Evolutionary conservation across 2,888 invertebrate species (phyloP).

Genomic region (Xylota segnis): DNA sequence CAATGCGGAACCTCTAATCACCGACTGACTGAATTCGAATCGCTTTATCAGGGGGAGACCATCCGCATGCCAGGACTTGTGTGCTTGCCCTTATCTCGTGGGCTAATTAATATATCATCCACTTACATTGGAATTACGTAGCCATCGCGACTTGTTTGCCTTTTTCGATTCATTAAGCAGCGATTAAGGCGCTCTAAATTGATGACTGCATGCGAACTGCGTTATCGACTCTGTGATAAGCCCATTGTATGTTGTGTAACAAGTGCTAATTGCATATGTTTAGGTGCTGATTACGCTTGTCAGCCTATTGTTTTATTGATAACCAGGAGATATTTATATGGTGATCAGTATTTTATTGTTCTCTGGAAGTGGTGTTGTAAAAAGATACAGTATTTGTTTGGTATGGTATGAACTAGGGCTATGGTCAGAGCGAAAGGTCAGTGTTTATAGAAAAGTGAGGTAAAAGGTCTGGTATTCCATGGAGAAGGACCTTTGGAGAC

Average conservation of each 20-base stretch:
- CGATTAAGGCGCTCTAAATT: constrained; percentile 36
- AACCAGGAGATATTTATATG: background rate
- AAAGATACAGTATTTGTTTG: background rate
- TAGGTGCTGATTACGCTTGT: constrained; percentile 40
- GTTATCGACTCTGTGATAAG: constrained; percentile 44
- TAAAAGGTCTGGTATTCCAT: no score
- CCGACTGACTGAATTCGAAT: background rate
- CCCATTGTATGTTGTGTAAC: background rate
- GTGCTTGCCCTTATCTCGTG: constrained; percentile 34
- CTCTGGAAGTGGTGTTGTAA: background rate
- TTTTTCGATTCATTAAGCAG: constrained; percentile 68
- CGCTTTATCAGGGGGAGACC: background rate
- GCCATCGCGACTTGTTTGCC: constrained; percentile 6
- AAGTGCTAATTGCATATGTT: constrained; percentile 41
- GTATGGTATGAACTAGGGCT: background rate
- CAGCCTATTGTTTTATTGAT: background rate
- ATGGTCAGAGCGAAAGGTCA: constrained; percentile 15
- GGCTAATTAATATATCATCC: constrained; percentile 51
- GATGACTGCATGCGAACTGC: constrained; percentile 22
- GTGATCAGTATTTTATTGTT: background rate
- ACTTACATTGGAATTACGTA: constrained; percentile 52
- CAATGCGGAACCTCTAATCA: constrained; percentile 22
- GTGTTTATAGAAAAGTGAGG: no score
- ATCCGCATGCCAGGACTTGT: constrained; percentile 1
- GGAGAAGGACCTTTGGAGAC: no score